These are phyloP conservation scores for Nestor notabilis DNA, from an alignment of 2,113 vertebrate genomes.

Conservation along the genomic window DNA sequence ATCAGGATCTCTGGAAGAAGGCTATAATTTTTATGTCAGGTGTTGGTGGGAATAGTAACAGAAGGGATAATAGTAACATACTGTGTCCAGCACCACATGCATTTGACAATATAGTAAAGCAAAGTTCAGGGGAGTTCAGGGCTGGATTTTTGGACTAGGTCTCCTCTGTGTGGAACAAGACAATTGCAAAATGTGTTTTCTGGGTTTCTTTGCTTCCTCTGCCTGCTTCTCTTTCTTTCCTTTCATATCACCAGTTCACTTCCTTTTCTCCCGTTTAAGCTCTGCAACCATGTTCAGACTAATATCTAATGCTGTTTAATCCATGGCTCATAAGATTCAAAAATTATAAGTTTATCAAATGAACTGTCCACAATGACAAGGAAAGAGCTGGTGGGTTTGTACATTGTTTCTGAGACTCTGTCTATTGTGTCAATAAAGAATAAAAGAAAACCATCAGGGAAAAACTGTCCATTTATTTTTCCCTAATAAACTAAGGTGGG, in stretches of 20 bases:
- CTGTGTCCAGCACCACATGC: accelerated
- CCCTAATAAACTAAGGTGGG: not conserved
- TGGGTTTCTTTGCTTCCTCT: not conserved
- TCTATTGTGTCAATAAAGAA: not conserved
- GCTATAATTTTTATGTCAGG: not conserved
- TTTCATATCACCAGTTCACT: not conserved
- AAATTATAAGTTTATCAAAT: not conserved
- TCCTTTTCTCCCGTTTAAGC: not conserved
- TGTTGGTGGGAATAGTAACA: not conserved
- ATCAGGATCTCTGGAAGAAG: not conserved
- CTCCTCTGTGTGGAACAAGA: not conserved
- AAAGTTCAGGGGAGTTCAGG: not conserved
- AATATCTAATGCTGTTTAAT: not conserved
- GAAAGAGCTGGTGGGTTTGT: not conserved
- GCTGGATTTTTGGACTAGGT: not conserved
- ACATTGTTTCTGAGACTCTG: not conserved
- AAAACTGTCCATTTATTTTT: not conserved
- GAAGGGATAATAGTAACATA: not conserved
- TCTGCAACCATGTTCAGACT: not conserved
- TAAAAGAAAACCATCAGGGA: not conserved
- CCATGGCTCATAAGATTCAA: not conserved
- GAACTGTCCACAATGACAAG: not conserved
- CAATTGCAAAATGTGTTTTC: not conserved
- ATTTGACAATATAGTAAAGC: not conserved
- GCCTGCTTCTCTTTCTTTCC: not conserved